phyloP scores from a whole-genome alignment of 2,797 vertebrate species.

The Epinephelus coioides region DNA sequence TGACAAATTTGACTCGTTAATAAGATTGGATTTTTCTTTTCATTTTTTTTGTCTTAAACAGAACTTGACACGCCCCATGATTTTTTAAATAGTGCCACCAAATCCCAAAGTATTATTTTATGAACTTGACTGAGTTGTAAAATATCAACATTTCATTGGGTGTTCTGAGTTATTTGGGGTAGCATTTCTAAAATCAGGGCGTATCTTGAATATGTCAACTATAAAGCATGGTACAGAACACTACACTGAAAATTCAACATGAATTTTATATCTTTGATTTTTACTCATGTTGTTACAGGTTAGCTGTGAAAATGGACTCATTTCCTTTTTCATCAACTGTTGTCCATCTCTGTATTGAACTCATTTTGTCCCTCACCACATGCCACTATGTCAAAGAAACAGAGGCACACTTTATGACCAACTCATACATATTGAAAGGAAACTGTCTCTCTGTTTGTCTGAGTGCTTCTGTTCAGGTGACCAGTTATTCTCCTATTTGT shows the following conservation, averaged over 20 bases:
- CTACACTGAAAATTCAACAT: neutral
- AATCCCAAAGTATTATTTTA: neutral
- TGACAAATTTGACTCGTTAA: constrained; percentile 24
- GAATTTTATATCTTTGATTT: constrained; percentile 36
- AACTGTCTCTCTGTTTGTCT: constrained; percentile 25
- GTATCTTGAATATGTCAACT: neutral
- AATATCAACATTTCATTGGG: neutral
- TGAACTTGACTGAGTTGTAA: neutral
- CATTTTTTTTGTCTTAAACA: constrained; percentile 3
- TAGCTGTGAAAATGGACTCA: constrained; percentile 7
- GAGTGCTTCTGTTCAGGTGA: constrained; percentile 35
- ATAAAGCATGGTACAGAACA: neutral
- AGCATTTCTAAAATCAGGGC: constrained; percentile 4
- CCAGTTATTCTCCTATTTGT: constrained; percentile 46
- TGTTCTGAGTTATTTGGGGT: neutral
- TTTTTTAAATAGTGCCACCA: neutral
- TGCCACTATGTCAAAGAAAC: constrained; percentile 42
- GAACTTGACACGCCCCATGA: neutral
- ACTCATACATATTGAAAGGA: constrained; percentile 30
- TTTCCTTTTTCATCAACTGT: constrained; percentile 21
- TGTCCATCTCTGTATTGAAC: constrained; percentile 12
- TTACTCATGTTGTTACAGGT: constrained; percentile 24
- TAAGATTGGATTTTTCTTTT: constrained; percentile 12
- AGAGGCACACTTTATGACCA: constrained; percentile 70
- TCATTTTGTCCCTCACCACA: constrained; percentile 17